A percentile compares a stretch with the other conserved stretches of the same genome.
Conservation (phyloP, 2,888 invertebrate species). For the Polia nebulosa region DNA sequence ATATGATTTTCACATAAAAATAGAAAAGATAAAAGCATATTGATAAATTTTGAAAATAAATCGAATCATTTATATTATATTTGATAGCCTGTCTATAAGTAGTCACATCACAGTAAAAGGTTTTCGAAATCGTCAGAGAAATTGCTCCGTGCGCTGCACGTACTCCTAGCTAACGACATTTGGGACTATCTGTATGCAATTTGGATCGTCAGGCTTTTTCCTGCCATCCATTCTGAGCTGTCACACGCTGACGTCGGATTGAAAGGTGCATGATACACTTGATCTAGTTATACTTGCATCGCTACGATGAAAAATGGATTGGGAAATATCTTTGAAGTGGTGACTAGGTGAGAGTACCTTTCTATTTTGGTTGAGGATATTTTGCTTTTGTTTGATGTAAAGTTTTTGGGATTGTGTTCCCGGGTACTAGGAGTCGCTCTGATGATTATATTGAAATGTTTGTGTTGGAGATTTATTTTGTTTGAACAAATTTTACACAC, state of each 20-base stretch:
- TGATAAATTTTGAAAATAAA: no score
- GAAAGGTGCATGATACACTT: constrained; percentile 34
- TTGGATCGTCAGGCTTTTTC: constrained; percentile 42
- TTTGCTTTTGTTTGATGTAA: no score
- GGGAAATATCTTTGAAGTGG: background rate
- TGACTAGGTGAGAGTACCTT: background rate
- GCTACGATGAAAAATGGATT: constrained; percentile 15
- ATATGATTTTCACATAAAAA: no score
- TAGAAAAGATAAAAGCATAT: no score
- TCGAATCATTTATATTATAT: background rate
- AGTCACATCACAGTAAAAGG: background rate
- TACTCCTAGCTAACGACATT: constrained; percentile 37
- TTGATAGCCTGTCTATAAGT: no score
- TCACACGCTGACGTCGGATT: constrained; percentile 40
- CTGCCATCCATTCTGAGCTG: constrained; percentile 40
- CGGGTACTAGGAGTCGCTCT: no score
- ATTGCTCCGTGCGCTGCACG: constrained; percentile 9
- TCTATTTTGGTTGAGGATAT: constrained; percentile 1
- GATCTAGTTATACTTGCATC: constrained; percentile 29
- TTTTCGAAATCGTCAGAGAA: constrained; percentile 29
- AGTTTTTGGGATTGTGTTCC: no score
- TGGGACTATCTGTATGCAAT: constrained; percentile 52
- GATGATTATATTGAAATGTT: no score
- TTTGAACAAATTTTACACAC: no score
- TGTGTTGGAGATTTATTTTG: no score